These are phyloP conservation scores for Laterallus jamaicensis DNA, from an alignment of 2,113 vertebrate species.

Conservation along the genomic window DNA sequence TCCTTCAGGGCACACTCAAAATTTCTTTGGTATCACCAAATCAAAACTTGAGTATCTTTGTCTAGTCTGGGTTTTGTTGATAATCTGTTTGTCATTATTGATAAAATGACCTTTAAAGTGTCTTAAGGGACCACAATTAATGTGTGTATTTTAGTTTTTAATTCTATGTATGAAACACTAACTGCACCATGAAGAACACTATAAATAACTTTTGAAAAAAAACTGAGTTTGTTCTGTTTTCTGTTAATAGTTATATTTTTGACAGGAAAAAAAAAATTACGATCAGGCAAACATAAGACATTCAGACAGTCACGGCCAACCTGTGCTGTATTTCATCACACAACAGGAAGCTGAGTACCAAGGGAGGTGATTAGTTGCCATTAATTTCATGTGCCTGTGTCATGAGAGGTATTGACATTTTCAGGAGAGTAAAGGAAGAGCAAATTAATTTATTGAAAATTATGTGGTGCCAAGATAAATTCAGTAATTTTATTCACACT, in stretches of 20 bases:
- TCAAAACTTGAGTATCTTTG: neutral
- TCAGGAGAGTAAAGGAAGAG: neutral
- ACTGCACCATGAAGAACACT: neutral
- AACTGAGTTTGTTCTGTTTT: neutral
- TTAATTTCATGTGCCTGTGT: neutral
- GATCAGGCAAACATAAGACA: neutral
- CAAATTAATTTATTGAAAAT: neutral
- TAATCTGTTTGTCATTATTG: neutral
- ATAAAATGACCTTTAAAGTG: neutral
- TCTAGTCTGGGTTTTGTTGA: neutral
- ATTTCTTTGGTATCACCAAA: neutral
- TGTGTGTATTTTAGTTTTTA: neutral
- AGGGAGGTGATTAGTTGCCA: neutral
- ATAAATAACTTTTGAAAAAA: neutral
- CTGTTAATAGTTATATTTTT: neutral
- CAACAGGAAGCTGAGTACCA: neutral
- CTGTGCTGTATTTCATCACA: neutral
- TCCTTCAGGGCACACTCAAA: neutral
- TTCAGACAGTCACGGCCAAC: neutral
- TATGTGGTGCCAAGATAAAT: neutral
- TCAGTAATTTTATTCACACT: slow-evolving; percentile 11
- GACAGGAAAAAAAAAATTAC: neutral
- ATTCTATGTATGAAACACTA: neutral
- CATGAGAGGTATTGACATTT: neutral
- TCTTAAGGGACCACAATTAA: neutral